A percentile compares a stretch with the other conserved stretches of the same genome.
These are phyloP conservation scores for Eutolmus rufibarbis DNA, from an alignment of 2,888 invertebrate species.

Conservation along the genomic window DNA sequence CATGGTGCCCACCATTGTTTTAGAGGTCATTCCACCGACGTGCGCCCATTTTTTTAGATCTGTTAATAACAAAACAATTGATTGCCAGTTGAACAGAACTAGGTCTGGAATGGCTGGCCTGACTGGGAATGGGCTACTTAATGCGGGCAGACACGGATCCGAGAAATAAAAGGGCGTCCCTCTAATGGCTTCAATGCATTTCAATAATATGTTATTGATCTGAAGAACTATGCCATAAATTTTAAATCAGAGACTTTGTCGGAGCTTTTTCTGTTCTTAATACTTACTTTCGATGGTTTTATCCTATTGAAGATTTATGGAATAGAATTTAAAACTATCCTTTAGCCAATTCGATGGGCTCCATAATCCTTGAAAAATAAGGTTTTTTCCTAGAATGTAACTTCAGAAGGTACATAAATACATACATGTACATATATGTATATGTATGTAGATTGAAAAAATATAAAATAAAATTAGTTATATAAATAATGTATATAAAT, in stretches of 20 bases:
- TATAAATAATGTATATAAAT: too few relatives aligned
- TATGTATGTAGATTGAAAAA: too few relatives aligned
- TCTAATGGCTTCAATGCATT: neutral
- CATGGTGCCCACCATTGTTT: neutral
- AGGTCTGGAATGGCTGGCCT: neutral
- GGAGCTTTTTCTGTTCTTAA: neutral
- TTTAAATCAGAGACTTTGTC: neutral
- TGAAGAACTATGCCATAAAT: neutral
- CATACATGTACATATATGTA: too few relatives aligned
- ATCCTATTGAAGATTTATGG: neutral
- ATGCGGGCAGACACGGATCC: neutral
- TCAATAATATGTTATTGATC: neutral
- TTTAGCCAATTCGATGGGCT: too few relatives aligned
- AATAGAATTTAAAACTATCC: neutral
- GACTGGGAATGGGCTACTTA: neutral
- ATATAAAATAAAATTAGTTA: too few relatives aligned
- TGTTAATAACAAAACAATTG: conserved; percentile 11
- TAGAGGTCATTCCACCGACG: conserved; percentile 16
- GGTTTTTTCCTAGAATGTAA: too few relatives aligned
- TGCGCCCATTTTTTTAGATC: neutral
- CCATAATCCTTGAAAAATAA: too few relatives aligned
- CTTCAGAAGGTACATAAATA: too few relatives aligned
- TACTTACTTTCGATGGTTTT: neutral
- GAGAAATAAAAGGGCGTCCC: neutral
- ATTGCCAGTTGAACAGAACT: neutral